Conservation (phyloP, 2,888 invertebrate species). For the Plutella xylostella region DNA sequence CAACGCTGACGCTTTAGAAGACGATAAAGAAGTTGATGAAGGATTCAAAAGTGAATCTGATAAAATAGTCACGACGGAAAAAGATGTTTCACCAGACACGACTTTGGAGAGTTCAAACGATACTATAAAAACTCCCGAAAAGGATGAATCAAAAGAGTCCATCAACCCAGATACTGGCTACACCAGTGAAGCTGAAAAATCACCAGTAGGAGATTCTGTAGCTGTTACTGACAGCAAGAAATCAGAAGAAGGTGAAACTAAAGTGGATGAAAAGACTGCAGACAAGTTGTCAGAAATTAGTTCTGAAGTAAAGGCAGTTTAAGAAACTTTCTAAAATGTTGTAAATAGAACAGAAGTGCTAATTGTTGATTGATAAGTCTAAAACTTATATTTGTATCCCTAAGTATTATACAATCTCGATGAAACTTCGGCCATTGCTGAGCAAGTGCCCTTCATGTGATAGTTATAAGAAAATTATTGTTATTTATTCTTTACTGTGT, state of each 20-base stretch:
- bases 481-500: conserved; percentile 1
- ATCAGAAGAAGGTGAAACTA: not conserved
- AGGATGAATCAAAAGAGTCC: conserved; percentile 38
- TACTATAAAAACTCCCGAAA: conserved; percentile 29
- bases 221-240: not conserved
- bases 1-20: conserved; percentile 25
- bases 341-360: too few species aligned
- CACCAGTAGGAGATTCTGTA: too few species aligned
- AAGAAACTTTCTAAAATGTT: too few species aligned
- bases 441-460: conserved; percentile 1
- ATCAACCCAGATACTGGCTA: conserved; percentile 35
- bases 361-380: too few species aligned
- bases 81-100: conserved; percentile 24
- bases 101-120: conserved; percentile 30
- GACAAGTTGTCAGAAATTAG: too few species aligned
- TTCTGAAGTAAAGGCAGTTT: too few species aligned
- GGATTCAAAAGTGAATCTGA: conserved; percentile 16
- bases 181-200: conserved; percentile 24
- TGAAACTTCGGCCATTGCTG: not conserved
- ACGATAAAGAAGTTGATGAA: conserved; percentile 20
- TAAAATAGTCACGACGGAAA: conserved; percentile 23
- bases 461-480: conserved; percentile 1
- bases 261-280: not conserved
- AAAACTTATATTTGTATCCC: not conserved
- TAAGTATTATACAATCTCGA: conserved; percentile 2